phyloP scores from a whole-genome alignment of 2,113 vertebrate genomes.

The rat (Rattus norvegicus) region DNA sequence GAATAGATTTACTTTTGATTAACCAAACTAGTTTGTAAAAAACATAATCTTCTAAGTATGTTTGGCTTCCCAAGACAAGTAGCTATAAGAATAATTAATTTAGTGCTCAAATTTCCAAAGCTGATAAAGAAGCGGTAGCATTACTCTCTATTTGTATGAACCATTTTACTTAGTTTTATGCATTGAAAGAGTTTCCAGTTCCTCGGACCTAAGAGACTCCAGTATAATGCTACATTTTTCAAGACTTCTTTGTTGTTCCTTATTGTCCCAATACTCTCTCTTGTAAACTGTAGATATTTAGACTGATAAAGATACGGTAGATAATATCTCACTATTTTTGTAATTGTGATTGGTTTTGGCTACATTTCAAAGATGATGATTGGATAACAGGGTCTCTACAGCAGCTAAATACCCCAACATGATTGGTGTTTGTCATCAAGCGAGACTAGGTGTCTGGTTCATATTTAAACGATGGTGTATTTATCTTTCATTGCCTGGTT shows the following conservation, averaged over 20 bases:
- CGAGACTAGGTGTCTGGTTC: neutral
- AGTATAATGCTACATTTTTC: neutral
- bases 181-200: neutral
- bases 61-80: constrained; percentile 11
- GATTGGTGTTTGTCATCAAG: neutral
- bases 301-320: neutral
- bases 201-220: neutral
- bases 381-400: neutral
- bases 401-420: neutral
- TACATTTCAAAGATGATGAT: neutral
- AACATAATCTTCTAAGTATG: neutral
- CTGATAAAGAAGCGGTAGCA: neutral
- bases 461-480: neutral
- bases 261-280: neutral
- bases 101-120: constrained; percentile 35
- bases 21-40: neutral
- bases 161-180: neutral
- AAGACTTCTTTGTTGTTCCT: neutral
- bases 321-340: neutral
- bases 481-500: constrained; percentile 21
- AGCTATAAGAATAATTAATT: constrained; percentile 39
- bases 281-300: neutral
- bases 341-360: constrained; percentile 1
- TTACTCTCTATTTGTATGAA: neutral
- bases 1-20: neutral